A percentile compares a stretch with the other conserved stretches of the same genome.
Evolutionary conservation across 2,888 invertebrate genomes (phyloP).

Genomic region (Ypsolopha scabrella): DNA sequence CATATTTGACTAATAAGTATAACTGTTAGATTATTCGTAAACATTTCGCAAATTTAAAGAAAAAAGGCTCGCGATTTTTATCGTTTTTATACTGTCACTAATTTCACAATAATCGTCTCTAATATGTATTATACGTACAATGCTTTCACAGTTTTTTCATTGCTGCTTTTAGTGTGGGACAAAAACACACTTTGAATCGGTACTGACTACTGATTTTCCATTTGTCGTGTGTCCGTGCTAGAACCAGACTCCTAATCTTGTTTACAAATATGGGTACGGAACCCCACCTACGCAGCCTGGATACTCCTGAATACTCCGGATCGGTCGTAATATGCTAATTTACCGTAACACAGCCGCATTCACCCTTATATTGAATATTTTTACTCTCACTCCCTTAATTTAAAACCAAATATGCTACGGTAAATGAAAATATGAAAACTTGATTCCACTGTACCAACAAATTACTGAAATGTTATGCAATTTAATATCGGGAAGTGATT

Average conservation of each 20-base stretch:
- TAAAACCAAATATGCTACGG: conserved; percentile 22
- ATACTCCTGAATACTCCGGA: background rate
- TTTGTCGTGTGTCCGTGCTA: background rate
- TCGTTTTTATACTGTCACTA: too few species aligned
- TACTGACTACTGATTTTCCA: background rate
- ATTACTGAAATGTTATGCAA: too few species aligned
- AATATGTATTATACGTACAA: background rate
- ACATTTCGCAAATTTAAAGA: too few species aligned
- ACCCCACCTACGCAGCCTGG: background rate
- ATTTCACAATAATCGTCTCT: too few species aligned
- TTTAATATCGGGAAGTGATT: too few species aligned
- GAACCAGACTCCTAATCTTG: conserved; percentile 24
- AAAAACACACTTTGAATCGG: too few species aligned
- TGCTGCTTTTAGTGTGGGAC: too few species aligned
- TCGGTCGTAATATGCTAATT: conserved; percentile 46
- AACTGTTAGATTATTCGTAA: too few species aligned
- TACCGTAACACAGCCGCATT: conserved; percentile 29
- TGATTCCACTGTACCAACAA: too few species aligned
- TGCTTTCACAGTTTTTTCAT: background rate
- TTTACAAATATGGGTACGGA: conserved; percentile 25
- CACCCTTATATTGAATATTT: conserved; percentile 47
- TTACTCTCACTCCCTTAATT: conserved; percentile 15
- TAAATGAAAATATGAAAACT: conserved; percentile 14
- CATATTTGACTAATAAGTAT: too few species aligned
- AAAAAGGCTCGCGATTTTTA: too few species aligned